phyloP scores from a whole-genome alignment of 2,113 vertebrate species.

The Sylvietta virens region DNA sequence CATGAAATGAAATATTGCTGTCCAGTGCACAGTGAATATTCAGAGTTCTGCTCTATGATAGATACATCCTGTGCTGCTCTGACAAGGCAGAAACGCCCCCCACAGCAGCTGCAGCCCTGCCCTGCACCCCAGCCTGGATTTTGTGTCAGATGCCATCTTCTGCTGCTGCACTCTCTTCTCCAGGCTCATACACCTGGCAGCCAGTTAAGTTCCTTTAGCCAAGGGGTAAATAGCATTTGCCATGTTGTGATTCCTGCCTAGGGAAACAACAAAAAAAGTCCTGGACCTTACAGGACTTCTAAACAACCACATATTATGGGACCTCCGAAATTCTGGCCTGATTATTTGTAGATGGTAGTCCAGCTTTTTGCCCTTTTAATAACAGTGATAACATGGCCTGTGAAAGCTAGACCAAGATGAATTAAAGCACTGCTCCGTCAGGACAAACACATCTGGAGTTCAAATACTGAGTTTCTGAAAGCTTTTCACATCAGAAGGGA shows the following conservation, averaged over 20 bases:
- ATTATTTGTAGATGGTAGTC: background rate
- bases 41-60: background rate
- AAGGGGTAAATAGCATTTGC: background rate
- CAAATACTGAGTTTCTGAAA: background rate
- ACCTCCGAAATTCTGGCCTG: background rate
- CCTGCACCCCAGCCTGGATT: background rate
- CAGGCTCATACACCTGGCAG: background rate
- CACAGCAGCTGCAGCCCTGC: background rate
- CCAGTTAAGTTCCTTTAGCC: background rate
- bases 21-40: conserved; percentile 10
- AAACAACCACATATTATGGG: background rate
- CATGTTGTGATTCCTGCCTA: background rate
- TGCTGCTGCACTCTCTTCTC: background rate
- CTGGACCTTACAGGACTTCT: background rate
- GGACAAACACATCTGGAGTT: background rate
- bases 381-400: background rate
- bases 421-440: background rate
- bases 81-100: background rate
- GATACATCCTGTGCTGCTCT: background rate
- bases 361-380: background rate
- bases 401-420: background rate
- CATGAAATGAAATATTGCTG: conserved; percentile 60
- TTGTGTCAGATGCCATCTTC: background rate
- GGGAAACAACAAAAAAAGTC: background rate
- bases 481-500: background rate